Evolutionary conservation across 2,888 invertebrate species (phyloP), one percentile per base, ranked within the genome.

Genomic region (Dicyrtomina minuta): DNA sequence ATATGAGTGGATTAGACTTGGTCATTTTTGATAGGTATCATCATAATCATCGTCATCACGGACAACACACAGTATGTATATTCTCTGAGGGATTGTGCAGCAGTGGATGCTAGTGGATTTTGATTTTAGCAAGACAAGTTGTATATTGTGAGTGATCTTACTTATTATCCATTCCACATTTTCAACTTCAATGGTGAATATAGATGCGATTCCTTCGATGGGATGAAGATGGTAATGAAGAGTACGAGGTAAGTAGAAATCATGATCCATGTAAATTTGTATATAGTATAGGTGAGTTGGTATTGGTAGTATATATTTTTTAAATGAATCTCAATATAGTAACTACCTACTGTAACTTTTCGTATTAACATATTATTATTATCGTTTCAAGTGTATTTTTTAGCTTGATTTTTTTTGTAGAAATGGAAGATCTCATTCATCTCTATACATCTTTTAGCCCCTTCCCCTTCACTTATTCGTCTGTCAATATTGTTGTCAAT

Each of bases 391-490:
- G 24, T 22, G 17, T 12, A 2, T 51, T 51, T 26, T 33, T 33
- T 33, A 8, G 33, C 33, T 33, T 33, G 33, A 33, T 5, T 33
- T 33, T 33, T 8, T 33, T 33, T 33, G 8, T 33, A 33, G 33
- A 33, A 51, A 8, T 33, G 33, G 33, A 33, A 33, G 33, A 33
- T 33, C 33, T 33, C 33, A 33, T 8, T 33, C 33, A 33, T 33
- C 33, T 33, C 33, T 33, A 33, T 8, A 3, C 8, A 33, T 33
- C 33, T 55, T 27, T 55, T 26, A 24, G 15, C 27, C 55, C 55
- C 26, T 22, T 55, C 51, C 55, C 55, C 55, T 55, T 55, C 55
- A 55, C 55, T 55, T 55, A n/a, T n/a, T n/a, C n/a, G n/a, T n/a
- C n/a, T 10, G 12, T 55, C 26, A 46, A 20, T 46, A 46, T 46